Evolutionary conservation across 2,797 vertebrate species (phyloP).

Genomic region (Anabas testudineus): DNA sequence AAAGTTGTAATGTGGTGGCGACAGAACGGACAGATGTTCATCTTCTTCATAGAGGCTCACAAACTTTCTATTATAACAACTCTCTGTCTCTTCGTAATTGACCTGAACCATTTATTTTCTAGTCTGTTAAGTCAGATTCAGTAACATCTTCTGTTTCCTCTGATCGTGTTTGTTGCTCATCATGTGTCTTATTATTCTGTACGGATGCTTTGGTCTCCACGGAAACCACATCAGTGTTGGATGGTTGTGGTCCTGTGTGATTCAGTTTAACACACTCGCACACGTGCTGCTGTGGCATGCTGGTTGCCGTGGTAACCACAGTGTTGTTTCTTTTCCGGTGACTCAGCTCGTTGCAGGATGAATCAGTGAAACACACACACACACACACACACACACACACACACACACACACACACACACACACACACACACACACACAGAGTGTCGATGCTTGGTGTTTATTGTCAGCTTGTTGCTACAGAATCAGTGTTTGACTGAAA

Average conservation of each 20-base stretch:
- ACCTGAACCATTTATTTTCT: too few relatives aligned
- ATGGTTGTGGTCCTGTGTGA: constrained; percentile 22
- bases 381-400: too few relatives aligned
- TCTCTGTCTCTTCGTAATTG: too few relatives aligned
- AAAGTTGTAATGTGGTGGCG: too few relatives aligned
- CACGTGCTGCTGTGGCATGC: constrained; percentile 6
- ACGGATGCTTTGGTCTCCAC: constrained; percentile 30
- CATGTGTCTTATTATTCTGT: neutral
- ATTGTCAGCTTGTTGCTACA: constrained; percentile 9
- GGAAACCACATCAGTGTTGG: constrained; percentile 35
- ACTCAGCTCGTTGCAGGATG: constrained; percentile 68
- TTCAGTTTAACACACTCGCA: constrained; percentile 33
- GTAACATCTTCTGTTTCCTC: too few relatives aligned
- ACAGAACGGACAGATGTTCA: too few relatives aligned
- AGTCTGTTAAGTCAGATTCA: too few relatives aligned
- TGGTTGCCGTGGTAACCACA: constrained; percentile 51
- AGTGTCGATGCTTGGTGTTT: constrained; percentile 2
- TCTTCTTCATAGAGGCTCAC: too few relatives aligned
- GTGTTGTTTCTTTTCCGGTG: constrained; percentile 31
- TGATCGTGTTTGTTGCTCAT: too few relatives aligned
- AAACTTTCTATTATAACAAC: too few relatives aligned
- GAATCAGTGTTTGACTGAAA: too few relatives aligned
- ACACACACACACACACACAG: too few relatives aligned
- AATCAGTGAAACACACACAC: constrained; percentile 29
- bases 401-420: neutral